Evolutionary conservation across 2,888 invertebrate species (phyloP).

Genomic region (Eupeodes latifasciatus): DNA sequence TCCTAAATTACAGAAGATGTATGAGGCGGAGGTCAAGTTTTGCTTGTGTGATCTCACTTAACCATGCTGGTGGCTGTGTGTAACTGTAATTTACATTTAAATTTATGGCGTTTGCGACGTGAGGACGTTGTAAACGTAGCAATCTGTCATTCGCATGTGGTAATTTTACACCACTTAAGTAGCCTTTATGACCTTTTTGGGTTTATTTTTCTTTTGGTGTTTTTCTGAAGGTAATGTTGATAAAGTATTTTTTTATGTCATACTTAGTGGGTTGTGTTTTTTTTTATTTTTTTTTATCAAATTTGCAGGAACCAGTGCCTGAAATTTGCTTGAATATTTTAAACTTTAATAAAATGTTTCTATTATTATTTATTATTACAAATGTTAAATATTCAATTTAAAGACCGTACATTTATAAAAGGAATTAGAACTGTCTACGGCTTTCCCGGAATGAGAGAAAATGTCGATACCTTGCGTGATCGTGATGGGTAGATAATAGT

Average conservation of each 20-base stretch:
- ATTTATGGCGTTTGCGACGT: constrained; percentile 52
- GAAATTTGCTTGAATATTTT: background rate
- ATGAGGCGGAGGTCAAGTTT: constrained; percentile 41
- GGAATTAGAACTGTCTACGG: no score
- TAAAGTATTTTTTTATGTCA: background rate
- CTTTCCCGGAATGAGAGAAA: no score
- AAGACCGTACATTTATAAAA: no score
- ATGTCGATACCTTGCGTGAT: no score
- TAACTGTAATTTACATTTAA: constrained; percentile 61
- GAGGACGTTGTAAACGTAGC: constrained; percentile 70
- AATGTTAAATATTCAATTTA: no score
- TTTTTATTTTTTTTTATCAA: constrained; percentile 47
- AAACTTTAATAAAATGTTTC: no score
- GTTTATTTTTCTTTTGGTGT: constrained; percentile 18
- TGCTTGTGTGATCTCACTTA: constrained; percentile 22
- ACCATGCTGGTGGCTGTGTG: constrained; percentile 16
- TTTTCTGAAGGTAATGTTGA: constrained; percentile 8
- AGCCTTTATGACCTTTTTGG: constrained; percentile 72
- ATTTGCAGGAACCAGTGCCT: constrained; percentile 41
- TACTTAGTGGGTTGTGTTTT: constrained; percentile 7
- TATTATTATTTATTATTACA: no score
- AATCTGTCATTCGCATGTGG: constrained; percentile 74
- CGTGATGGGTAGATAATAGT: no score
- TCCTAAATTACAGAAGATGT: constrained; percentile 23
- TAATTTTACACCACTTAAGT: constrained; percentile 76